Base-by-base conservation (phyloP, 2,113 vertebrate genomes). In the Choloepus hoffmanni region DNA sequence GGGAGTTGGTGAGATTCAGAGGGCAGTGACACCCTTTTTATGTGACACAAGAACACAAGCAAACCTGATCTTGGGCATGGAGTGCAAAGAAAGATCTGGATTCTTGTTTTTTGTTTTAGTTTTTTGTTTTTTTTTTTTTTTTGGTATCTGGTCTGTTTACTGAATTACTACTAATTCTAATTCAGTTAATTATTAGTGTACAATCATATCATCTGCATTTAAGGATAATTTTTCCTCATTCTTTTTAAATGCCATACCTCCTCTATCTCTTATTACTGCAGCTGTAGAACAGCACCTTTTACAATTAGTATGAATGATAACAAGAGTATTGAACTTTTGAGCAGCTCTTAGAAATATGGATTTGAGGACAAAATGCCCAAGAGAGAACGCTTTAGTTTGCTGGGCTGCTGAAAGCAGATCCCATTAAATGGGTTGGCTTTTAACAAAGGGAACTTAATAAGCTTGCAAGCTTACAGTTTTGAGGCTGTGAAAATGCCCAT, bases 81-180 rank as follows among this genome's bases (percentile, higher is more conserved):
- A 72, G 7, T 36, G 7, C 21, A 76, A 58, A 15, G 1, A 95
- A 65, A 50, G 58, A 8, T 33, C 36, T 62, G n/a, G 18, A 30
- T 68, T 78, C 72, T 79, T 28, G n/a, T 45, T 78, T 45, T 86
- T 62, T 62, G 2, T 26, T 96, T 89, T 85, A 36, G 36, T 45
- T 45, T 45, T 4, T 45, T 45, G 43, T 45, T 45, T 36, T 78
- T 28, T 28, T 45, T 78, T 45, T 86, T 55, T 62, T 1, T 26
- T 96, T 89, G 78, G 18, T 68, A 63, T 85, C n/a, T 90, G 21
- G 50, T 30, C n/a, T 73, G 14, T 63, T 91, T 40, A 88, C 74
- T 18, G 58, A 23, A 65, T 16, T 67, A n/a, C 85, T 60, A 70
- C 10, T 72, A 78, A 96, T 68, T 93, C 40, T 88, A 63, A 55